Evolutionary conservation across 2,888 invertebrate genomes (phyloP).

Genomic region (Caenorhabditis panamensis): DNA sequence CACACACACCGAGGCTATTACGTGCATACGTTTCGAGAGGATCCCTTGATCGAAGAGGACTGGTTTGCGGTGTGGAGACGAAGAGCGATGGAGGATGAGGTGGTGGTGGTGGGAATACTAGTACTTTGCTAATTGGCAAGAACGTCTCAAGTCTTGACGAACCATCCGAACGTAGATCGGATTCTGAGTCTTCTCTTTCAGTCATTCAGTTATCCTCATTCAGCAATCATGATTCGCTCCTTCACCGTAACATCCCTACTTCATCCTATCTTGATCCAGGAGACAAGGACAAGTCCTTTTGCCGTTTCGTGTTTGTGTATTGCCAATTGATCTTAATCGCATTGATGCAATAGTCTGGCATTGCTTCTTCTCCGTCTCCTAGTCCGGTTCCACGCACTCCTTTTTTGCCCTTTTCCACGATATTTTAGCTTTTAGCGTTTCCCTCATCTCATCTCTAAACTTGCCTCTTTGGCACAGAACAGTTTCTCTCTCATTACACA

Average conservation of each 20-base stretch:
- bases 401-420: slow-evolving; percentile 8
- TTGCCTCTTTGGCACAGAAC: not conserved
- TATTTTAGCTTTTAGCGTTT: not conserved
- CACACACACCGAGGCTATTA: slow-evolving; percentile 44
- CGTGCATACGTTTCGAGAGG: slow-evolving; percentile 60
- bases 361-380: slow-evolving; percentile 28
- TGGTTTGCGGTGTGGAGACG: slow-evolving; percentile 33
- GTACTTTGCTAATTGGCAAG: slow-evolving; percentile 56
- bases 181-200: slow-evolving; percentile 1
- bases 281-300: slow-evolving; percentile 40
- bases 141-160: slow-evolving; percentile 23
- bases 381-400: slow-evolving; percentile 38
- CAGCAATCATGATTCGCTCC: not conserved
- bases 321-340: slow-evolving; percentile 52
- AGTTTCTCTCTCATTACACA: not conserved
- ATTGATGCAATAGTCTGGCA: slow-evolving; percentile 57
- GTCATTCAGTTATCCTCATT: too few relatives aligned
- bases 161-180: not conserved
- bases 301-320: slow-evolving; percentile 53
- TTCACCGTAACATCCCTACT: not conserved
- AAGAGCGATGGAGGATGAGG: slow-evolving; percentile 15
- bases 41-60: slow-evolving; percentile 48
- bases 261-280: slow-evolving; percentile 37
- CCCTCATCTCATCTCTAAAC: not conserved
- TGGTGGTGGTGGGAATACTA: slow-evolving; percentile 36